Base-by-base conservation (phyloP, 2,888 invertebrate genomes). In the Eupithecia pulchellata region DNA sequence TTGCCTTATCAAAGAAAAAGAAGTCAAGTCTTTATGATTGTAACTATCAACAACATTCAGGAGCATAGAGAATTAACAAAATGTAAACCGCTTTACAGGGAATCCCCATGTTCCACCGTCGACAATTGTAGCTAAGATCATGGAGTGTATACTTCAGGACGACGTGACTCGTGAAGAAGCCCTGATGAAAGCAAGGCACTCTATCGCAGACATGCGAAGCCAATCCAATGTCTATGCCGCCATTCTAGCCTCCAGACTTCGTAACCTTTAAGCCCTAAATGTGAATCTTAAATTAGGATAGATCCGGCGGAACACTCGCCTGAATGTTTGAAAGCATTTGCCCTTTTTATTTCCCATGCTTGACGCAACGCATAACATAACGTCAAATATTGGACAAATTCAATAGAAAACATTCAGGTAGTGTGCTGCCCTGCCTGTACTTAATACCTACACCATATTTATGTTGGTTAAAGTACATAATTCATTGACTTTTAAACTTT, bases 51-150 rank as follows among this genome's bases (percentile, higher is more conserved):
- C n/a, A n/a, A n/a, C n/a, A n/a, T n/a, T n/a, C n/a, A n/a, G n/a
- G n/a, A n/a, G n/a, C 42, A 42, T n/a, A 29, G 57, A 27, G 29
- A 17, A 32, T 60, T 2, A 60, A 47, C n/a, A 47, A 20, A 62
- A 62, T 42, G 32, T n/a, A 32, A 30, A 3, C 36, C 8, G 39
- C 4, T 63, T 89, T 89, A 57, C 91, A 96, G 97, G 97, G 89
- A 96, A 96, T 91, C 97, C 96, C 73, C 96, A 97, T 94, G 95
- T 96, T 94, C 96, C 96, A 88, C 97, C 97, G 74, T 97, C 97
- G 83, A 96, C 96, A 89, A 97, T 97, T 92, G 97, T 97, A 87
- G 96, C 97, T 89, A 97, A 97, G 88, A 97, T 97, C 81, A 97
- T 97, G 95, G 96, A 97, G 78, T 95, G 96, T 71, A 95, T 96